Percentiles rank a stretch among this genome's conserved stretches.
These are phyloP conservation scores for Alsophila aescularia DNA, from an alignment of 2,888 invertebrate genomes.

Conservation along the genomic window DNA sequence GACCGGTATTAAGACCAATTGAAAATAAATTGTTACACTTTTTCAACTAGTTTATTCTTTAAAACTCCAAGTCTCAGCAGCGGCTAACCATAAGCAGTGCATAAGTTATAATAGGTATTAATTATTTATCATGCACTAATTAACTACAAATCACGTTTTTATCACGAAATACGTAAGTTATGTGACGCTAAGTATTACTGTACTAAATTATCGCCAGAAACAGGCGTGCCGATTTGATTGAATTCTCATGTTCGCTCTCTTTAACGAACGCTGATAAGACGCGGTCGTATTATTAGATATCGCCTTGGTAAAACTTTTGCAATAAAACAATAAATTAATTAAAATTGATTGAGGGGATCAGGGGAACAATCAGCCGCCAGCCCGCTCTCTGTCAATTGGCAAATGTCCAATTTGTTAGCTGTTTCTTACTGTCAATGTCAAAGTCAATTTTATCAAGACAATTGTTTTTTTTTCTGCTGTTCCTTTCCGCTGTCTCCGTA, in stretches of 20 bases:
- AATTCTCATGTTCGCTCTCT: conserved; percentile 38
- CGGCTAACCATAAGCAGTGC: background rate
- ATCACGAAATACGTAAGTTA: conserved; percentile 22
- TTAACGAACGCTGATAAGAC: conserved; percentile 30
- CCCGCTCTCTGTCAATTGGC: too few species aligned
- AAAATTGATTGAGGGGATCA: background rate
- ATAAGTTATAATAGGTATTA: background rate
- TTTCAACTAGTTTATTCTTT: background rate
- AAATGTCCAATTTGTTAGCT: too few species aligned
- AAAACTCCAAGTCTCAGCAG: background rate
- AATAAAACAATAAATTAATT: background rate
- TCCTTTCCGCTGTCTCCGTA: too few species aligned
- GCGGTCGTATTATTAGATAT: conserved; percentile 17
- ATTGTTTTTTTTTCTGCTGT: too few species aligned
- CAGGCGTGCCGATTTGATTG: conserved; percentile 61
- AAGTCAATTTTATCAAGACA: too few species aligned
- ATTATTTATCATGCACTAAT: conserved; percentile 21
- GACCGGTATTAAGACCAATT: conserved; percentile 34
- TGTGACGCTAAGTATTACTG: conserved; percentile 28
- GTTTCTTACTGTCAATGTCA: too few species aligned
- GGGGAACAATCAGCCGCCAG: too few species aligned
- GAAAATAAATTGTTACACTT: conserved; percentile 39
- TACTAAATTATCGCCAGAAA: conserved; percentile 44
- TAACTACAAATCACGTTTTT: conserved; percentile 19
- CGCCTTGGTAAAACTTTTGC: conserved; percentile 5